Evolutionary conservation across 2,113 vertebrate genomes (phyloP).

Genomic region (Rhynchomys soricoides): DNA sequence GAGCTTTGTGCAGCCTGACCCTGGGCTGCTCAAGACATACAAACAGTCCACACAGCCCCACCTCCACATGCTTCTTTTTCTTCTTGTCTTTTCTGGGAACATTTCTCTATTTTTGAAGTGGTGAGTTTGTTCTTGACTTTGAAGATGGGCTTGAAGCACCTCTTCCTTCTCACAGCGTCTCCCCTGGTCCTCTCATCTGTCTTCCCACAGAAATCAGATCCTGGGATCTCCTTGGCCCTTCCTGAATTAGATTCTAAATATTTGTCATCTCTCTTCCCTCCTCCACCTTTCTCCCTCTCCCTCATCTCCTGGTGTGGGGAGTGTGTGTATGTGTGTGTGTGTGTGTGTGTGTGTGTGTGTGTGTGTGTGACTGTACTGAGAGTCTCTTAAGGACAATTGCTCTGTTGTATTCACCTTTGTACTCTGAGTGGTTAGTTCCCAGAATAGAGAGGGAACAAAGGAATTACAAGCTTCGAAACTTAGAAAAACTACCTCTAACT

Average conservation of each 20-base stretch:
- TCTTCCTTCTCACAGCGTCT: background rate
- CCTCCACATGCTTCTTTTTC: background rate
- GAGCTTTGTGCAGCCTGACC: background rate
- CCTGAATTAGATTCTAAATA: background rate
- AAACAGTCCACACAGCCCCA: background rate
- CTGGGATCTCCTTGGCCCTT: background rate
- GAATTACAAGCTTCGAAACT: background rate
- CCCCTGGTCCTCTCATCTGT: no score
- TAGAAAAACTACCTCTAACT: background rate
- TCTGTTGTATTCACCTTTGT: constrained; percentile 5
- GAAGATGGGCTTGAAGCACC: background rate
- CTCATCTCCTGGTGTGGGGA: background rate
- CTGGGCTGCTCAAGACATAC: background rate
- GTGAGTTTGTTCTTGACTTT: constrained; percentile 11
- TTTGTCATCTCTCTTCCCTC: background rate
- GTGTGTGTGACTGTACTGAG: background rate
- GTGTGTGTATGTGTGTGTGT: background rate
- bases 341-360: background rate
- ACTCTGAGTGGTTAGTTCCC: background rate
- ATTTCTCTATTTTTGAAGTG: background rate
- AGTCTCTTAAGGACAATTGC: constrained; percentile 5
- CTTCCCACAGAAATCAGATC: background rate
- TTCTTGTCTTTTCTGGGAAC: background rate
- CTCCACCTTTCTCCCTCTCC: background rate
- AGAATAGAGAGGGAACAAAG: background rate